Conservation (phyloP, 2,888 invertebrate genomes). For the Spatulosminthurus flaviceps region DNA sequence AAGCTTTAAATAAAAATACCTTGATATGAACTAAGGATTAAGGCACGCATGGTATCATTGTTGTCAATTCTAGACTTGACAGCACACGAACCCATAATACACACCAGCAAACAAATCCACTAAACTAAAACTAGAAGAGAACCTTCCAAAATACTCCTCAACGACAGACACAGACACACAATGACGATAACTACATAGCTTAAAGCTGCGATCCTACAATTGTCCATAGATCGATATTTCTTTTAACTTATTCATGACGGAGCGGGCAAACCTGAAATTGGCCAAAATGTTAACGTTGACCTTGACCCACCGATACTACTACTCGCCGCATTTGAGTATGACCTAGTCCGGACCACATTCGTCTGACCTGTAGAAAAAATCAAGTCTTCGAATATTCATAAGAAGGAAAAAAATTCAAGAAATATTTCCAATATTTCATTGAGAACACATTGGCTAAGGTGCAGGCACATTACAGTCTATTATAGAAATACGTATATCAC, state of each 20-base stretch:
- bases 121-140: conserved; percentile 10
- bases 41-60: conserved; percentile 45
- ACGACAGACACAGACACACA: conserved; percentile 9
- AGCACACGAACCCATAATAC: conserved; percentile 58
- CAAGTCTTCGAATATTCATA: neutral
- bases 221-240: conserved; percentile 38
- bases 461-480: too few species aligned
- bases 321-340: conserved; percentile 48
- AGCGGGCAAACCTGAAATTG: conserved; percentile 46
- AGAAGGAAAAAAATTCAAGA: neutral
- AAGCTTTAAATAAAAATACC: conserved; percentile 23
- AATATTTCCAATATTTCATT: neutral
- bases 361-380: conserved; percentile 40
- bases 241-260: conserved; percentile 47
- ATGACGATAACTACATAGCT: conserved; percentile 29
- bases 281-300: conserved; percentile 46
- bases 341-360: conserved; percentile 46
- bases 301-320: conserved; percentile 46
- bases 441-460: neutral
- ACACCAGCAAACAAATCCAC: neutral
- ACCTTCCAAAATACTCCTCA: conserved; percentile 5
- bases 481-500: too few species aligned
- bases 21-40: conserved; percentile 45
- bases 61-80: conserved; percentile 54
- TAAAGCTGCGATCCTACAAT: conserved; percentile 8